These are phyloP conservation scores for Hymenochirus boettgeri DNA, from an alignment of 2,113 vertebrate genomes.

Conservation along the genomic window DNA sequence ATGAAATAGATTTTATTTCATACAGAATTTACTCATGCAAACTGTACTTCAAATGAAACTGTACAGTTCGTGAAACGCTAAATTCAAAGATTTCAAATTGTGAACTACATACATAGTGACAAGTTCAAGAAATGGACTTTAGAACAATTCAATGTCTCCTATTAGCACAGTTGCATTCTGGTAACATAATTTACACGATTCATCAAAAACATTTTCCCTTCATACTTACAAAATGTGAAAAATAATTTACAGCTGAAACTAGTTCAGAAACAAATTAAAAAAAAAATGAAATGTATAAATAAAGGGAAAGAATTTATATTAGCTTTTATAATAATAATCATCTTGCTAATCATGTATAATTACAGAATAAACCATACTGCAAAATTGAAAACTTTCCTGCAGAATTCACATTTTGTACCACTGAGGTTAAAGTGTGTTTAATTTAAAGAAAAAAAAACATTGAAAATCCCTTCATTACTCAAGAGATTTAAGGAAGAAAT, in stretches of 20 bases:
- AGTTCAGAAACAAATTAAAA: conserved; percentile 60
- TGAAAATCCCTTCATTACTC: background rate
- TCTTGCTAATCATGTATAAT: conserved; percentile 50
- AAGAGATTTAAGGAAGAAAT: conserved; percentile 12
- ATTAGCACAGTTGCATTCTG: conserved; percentile 59
- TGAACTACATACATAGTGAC: conserved; percentile 74
- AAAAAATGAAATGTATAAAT: conserved; percentile 61
- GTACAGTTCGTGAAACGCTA: conserved; percentile 80
- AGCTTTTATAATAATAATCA: conserved; percentile 54
- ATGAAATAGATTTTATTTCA: conserved; percentile 87
- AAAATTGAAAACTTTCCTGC: conserved; percentile 53
- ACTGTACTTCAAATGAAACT: conserved; percentile 83
- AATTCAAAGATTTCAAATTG: conserved; percentile 70
- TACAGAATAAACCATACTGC: conserved; percentile 58
- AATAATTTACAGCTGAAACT: conserved; percentile 70
- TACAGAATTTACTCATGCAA: conserved; percentile 96
- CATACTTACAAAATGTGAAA: conserved; percentile 59
- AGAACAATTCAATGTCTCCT: conserved; percentile 58
- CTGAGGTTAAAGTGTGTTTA: conserved; percentile 61
- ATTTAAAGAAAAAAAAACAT: background rate
- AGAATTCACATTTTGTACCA: conserved; percentile 70
- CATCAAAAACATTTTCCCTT: conserved; percentile 66
- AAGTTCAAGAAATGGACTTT: conserved; percentile 57
- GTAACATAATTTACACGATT: conserved; percentile 60
- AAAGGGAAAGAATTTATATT: conserved; percentile 49